Evolutionary conservation across 2,113 vertebrate genomes (phyloP).

Genomic region (Mixornis gularis): DNA sequence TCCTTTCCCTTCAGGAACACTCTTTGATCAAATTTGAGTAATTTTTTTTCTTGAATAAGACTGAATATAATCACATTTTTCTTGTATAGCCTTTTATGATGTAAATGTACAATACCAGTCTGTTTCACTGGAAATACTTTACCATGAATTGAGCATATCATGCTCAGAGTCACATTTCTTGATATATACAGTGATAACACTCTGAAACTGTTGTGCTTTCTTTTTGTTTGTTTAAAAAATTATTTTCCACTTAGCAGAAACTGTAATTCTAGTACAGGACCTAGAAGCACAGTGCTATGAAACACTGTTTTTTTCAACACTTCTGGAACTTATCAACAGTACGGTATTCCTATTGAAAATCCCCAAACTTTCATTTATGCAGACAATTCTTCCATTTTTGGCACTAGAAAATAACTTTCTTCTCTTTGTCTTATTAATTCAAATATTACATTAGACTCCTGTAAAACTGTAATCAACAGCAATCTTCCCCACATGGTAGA

Average conservation of each 20-base stretch:
- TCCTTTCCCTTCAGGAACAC: background rate
- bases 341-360: background rate
- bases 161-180: background rate
- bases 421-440: background rate
- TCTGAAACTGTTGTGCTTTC: background rate
- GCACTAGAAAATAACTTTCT: background rate
- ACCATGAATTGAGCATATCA: background rate
- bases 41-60: background rate
- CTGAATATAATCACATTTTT: background rate
- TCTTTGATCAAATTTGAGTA: background rate
- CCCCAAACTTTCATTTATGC: background rate
- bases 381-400: background rate
- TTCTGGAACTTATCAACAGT: background rate
- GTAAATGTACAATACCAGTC: background rate
- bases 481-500: background rate
- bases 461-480: background rate
- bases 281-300: background rate
- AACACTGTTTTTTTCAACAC: background rate
- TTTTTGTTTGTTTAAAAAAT: background rate
- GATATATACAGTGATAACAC: background rate
- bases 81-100: background rate
- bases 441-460: background rate
- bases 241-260: background rate
- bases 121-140: background rate
- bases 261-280: background rate